Percentiles rank a stretch among this genome's conserved stretches.
Conservation (phyloP, 2,113 vertebrate species). For the Chaetorhynchus papuensis region DNA sequence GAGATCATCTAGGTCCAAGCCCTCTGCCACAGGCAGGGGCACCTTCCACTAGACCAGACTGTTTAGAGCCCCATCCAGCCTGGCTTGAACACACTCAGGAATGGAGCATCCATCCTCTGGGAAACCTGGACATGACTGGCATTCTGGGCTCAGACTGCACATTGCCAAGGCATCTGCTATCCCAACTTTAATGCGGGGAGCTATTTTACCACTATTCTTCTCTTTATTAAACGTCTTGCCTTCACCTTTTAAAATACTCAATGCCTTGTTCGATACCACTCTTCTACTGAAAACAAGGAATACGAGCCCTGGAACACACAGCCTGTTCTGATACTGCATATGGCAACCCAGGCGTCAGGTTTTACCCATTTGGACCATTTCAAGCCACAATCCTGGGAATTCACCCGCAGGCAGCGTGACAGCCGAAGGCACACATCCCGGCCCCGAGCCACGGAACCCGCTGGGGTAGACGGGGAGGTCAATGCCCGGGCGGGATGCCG, state of each 20-base stretch:
- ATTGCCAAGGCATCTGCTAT: too few species aligned
- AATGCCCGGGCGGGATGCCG: not conserved
- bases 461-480: rapidly evolving
- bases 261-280: rapidly evolving
- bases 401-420: rapidly evolving
- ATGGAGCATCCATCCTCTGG: not conserved
- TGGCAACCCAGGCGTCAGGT: rapidly evolving
- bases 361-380: rapidly evolving
- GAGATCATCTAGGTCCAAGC: not conserved
- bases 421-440: not conserved
- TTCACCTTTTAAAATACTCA: not conserved
- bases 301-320: not conserved
- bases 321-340: not conserved
- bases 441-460: rapidly evolving
- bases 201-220: not conserved
- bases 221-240: not conserved
- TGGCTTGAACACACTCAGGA: not conserved
- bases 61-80: not conserved
- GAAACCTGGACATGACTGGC: not conserved
- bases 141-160: not conserved
- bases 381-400: rapidly evolving
- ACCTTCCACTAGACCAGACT: not conserved
- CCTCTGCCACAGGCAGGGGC: not conserved
- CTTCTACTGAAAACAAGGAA: not conserved
- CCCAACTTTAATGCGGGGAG: not conserved